A percentile compares a stretch with the other conserved stretches of the same genome.
phyloP scores from a whole-genome alignment of 2,888 invertebrate genomes.

The Ecdyonurus torrentis region DNA sequence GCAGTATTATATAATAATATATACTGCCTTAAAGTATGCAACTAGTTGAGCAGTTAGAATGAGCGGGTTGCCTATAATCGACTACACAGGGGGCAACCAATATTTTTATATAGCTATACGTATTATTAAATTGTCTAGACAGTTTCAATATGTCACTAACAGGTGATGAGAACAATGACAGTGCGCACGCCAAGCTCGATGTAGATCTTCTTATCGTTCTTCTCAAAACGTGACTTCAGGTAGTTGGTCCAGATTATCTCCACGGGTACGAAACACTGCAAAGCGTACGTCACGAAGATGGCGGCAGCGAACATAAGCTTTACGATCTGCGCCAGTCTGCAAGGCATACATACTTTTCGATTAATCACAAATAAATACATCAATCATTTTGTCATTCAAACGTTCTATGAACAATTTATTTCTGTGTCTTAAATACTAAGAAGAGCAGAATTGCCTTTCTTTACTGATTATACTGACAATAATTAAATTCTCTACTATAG shows the following conservation, averaged over 20 bases:
- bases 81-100: no score
- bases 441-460: no score
- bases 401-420: no score
- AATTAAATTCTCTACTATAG: not conserved
- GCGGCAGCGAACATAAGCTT: constrained; percentile 46
- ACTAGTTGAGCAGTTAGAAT: not conserved
- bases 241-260: constrained; percentile 53
- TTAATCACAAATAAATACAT: no score
- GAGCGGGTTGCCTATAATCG: no score
- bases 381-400: no score
- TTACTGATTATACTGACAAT: not conserved
- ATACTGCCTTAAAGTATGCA: not conserved
- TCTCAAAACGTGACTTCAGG: constrained; percentile 24
- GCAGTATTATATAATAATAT: no score
- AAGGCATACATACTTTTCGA: constrained; percentile 8
- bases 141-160: constrained; percentile 30
- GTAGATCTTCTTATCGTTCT: constrained; percentile 24
- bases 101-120: no score
- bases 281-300: constrained; percentile 66
- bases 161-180: constrained; percentile 37
- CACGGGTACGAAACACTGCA: constrained; percentile 81
- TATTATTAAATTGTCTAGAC: not conserved
- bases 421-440: no score
- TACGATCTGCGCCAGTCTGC: constrained; percentile 44
- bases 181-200: constrained; percentile 37